Conservation (phyloP, 2,888 invertebrate species). For the Microctonus brassicae region DNA sequence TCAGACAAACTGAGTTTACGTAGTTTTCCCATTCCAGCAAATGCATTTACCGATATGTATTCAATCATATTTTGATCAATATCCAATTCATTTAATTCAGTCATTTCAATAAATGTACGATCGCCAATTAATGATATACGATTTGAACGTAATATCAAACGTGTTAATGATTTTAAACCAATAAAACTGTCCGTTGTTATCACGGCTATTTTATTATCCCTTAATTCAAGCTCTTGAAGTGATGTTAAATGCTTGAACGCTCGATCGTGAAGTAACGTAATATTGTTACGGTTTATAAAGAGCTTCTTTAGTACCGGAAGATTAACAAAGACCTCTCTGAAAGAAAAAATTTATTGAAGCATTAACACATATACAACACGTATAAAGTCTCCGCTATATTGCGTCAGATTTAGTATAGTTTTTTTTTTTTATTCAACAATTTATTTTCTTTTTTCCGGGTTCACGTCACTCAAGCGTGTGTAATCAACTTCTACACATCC, state of each 20-base stretch:
- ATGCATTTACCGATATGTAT: slow-evolving; percentile 82
- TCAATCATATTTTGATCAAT: slow-evolving; percentile 79
- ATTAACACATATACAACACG: slow-evolving; percentile 14
- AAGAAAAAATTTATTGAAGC: slow-evolving; percentile 7
- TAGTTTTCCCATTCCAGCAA: slow-evolving; percentile 82
- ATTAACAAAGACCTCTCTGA: slow-evolving; percentile 79
- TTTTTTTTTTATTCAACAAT: slow-evolving; percentile 7
- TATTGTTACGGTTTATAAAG: slow-evolving; percentile 86
- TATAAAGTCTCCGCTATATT: background rate
- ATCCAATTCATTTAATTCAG: slow-evolving; percentile 79
- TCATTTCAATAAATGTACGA: slow-evolving; percentile 83
- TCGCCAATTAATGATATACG: slow-evolving; percentile 83
- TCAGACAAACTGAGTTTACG: slow-evolving; percentile 81
- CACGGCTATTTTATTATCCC: slow-evolving; percentile 81
- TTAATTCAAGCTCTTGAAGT: slow-evolving; percentile 85
- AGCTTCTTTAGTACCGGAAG: slow-evolving; percentile 81
- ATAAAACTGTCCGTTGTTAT: slow-evolving; percentile 83
- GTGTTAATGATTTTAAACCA: slow-evolving; percentile 80
- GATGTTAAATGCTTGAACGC: slow-evolving; percentile 83
- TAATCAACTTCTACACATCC: background rate
- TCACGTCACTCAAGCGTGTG: background rate
- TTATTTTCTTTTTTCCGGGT: background rate
- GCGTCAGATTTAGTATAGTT: background rate
- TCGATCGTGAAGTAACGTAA: slow-evolving; percentile 86
- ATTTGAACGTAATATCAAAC: slow-evolving; percentile 82